Conservation (phyloP, 2,113 vertebrate genomes). For the Coreoperca whiteheadi region DNA sequence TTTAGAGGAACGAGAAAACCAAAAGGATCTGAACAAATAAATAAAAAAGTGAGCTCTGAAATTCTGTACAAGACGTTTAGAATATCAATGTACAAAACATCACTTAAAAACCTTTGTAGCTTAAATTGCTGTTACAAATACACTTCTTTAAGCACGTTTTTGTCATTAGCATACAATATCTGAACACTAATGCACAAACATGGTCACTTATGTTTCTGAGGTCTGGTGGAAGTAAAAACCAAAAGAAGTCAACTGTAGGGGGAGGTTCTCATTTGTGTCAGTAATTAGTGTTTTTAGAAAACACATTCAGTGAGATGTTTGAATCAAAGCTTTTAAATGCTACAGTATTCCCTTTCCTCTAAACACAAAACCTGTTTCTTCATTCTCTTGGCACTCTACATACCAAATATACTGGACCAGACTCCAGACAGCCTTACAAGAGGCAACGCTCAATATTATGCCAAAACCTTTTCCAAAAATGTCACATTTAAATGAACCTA, state of each 20-base stretch:
- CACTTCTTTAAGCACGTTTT: slow-evolving; percentile 63
- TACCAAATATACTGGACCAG: slow-evolving; percentile 4
- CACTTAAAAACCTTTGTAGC: slow-evolving; percentile 81
- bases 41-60: slow-evolving; percentile 75
- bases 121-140: slow-evolving; percentile 87
- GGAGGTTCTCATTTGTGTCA: slow-evolving; percentile 18
- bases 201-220: slow-evolving; percentile 71
- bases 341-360: slow-evolving; percentile 49
- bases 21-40: slow-evolving; percentile 74
- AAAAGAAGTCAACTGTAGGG: slow-evolving; percentile 18
- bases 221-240: slow-evolving; percentile 55
- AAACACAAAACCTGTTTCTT: slow-evolving; percentile 25
- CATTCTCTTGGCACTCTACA: slow-evolving; percentile 42
- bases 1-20: slow-evolving; percentile 65
- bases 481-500: slow-evolving; percentile 21
- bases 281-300: slow-evolving; percentile 42
- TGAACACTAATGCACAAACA: slow-evolving; percentile 61
- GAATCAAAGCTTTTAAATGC: slow-evolving; percentile 27
- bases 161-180: slow-evolving; percentile 59
- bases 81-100: slow-evolving; percentile 85
- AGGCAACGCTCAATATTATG: slow-evolving; percentile 6
- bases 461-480: not conserved
- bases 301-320: slow-evolving; percentile 56
- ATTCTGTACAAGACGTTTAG: slow-evolving; percentile 82
- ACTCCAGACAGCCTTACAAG: not conserved